Base-by-base conservation (phyloP, 2,888 invertebrate species). In the Trachelus iudaicus region DNA sequence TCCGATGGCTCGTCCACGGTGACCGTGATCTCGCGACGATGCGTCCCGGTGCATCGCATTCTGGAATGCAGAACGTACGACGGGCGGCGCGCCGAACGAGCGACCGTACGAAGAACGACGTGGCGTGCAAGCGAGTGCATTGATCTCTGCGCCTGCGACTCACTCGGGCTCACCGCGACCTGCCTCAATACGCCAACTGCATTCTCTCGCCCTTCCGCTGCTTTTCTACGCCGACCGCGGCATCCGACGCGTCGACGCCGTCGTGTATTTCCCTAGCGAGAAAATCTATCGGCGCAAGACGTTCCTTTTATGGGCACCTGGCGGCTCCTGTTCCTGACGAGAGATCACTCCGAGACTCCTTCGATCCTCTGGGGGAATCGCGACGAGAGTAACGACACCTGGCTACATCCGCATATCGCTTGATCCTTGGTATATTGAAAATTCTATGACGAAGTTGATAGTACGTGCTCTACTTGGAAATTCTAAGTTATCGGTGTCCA, bases 151-250 rank as follows among this genome's bases (percentile, higher is more conserved):
- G 82, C 84, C 85, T 79, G 79, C 84, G 82, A 81, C 75, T 71
- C 71, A 31, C 71, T 71, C 71, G 15, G 69, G 78, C 81, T 81
- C 80, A 85, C 85, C 85, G 80, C 81, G 88, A 89, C 89, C 89
- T 90, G 87, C 88, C 88, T 88, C 88, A 89, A 89, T 56, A 56
- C 83, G 83, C 86, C 84, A 87, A 87, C 87, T 88, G 87, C 87
- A 88, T 86, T 86, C 83, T 9, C 56, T 84, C 82, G 76, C 73
- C 79, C 76, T 69, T 75, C 76, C 75, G 76, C 76, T 73, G 73
- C 75, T 75, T 73, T 75, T 76, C 77, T 75, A 75, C 71, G 79
- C 37, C 69, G 77, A 69, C 40, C 76, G 35, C 34, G 71, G 30
- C 30, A 15, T 9, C 56, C 68, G 34, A 34, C 34, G 76, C 77